Conservation (phyloP, 1,140 invertebrate species). For the Diachasmimorpha longicaudata region DNA sequence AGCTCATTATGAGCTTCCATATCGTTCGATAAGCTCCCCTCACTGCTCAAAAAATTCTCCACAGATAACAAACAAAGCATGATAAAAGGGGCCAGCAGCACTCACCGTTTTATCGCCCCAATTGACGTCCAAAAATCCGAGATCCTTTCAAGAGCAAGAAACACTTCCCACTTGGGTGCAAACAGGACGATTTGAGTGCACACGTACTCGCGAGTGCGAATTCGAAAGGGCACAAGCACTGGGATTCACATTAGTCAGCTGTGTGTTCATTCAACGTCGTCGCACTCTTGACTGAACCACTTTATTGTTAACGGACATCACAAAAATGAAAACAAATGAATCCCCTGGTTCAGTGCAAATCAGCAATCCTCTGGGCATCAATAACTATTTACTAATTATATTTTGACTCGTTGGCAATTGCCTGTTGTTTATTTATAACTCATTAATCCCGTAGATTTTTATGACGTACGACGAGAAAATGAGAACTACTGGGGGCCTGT, state of each 20-base stretch:
- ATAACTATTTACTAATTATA: not conserved
- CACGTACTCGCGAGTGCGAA: not conserved
- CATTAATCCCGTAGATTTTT: not conserved
- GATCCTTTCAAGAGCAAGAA: not conserved
- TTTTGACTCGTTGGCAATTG: not conserved
- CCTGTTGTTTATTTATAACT: not conserved
- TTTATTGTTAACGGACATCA: not conserved
- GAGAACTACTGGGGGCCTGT: not conserved
- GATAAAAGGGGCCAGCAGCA: no score
- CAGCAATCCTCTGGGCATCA: not conserved
- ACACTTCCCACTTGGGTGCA: not conserved
- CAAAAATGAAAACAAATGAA: not conserved
- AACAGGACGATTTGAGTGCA: not conserved
- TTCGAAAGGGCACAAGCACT: not conserved
- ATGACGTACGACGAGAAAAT: not conserved
- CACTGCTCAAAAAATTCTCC: no score
- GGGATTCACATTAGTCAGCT: conserved; percentile 8
- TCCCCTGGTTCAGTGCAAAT: not conserved
- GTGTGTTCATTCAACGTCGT: not conserved
- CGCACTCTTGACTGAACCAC: not conserved
- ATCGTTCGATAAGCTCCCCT: no score
- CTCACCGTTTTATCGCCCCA: not conserved
- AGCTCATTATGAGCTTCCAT: no score
- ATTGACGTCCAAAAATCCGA: not conserved
- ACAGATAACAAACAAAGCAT: no score